phyloP scores from a whole-genome alignment of 2,888 invertebrate genomes.

The Drosophila pegasa region DNA sequence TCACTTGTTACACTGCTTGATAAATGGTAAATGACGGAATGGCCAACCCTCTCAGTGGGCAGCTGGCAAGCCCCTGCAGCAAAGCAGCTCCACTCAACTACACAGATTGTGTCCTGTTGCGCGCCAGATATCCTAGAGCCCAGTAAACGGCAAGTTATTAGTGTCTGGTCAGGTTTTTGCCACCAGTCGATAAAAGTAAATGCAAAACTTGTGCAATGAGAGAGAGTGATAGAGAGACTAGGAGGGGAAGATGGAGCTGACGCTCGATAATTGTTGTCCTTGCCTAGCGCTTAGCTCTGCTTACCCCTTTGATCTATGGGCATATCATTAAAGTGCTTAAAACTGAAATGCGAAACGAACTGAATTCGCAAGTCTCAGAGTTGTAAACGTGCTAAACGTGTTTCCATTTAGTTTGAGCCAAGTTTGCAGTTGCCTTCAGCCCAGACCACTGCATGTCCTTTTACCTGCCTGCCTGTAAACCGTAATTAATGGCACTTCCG shows the following conservation, averaged over 20 bases:
- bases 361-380: slow-evolving; percentile 26
- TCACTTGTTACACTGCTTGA: slow-evolving; percentile 67
- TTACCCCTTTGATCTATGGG: slow-evolving; percentile 56
- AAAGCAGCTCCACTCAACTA: slow-evolving; percentile 7
- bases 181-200: slow-evolving; percentile 56
- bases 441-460: neutral
- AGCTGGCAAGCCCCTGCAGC: neutral
- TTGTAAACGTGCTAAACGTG: slow-evolving; percentile 57
- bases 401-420: slow-evolving; percentile 49
- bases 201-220: slow-evolving; percentile 51
- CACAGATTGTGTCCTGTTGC: slow-evolving; percentile 59
- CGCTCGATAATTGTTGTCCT: slow-evolving; percentile 50
- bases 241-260: slow-evolving; percentile 1
- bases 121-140: slow-evolving; percentile 39
- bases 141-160: slow-evolving; percentile 60
- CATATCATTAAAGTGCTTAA: slow-evolving; percentile 60
- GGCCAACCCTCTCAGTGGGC: neutral
- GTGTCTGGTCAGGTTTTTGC: slow-evolving; percentile 45
- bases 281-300: slow-evolving; percentile 19
- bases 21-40: slow-evolving; percentile 54
- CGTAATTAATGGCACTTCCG: slow-evolving; percentile 73
- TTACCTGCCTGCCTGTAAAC: slow-evolving; percentile 14
- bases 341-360: slow-evolving; percentile 41
- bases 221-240: too few relatives aligned
- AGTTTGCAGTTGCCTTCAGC: slow-evolving; percentile 33